These are phyloP conservation scores for Poeciliopsis presidionis DNA, from an alignment of 2,797 vertebrate genomes.

Conservation along the genomic window DNA sequence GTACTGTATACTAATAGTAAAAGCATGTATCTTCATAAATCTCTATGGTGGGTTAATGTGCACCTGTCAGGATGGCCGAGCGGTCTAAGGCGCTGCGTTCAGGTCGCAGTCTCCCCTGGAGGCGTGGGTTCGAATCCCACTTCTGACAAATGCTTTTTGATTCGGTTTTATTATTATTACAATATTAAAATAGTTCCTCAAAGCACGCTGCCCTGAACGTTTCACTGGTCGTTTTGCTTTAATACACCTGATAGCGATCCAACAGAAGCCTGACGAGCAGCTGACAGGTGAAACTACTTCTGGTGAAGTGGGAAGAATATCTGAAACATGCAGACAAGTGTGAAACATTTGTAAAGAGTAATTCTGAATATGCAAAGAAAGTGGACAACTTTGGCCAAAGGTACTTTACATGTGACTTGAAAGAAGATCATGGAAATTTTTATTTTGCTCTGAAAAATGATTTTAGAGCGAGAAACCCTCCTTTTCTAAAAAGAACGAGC, in stretches of 20 bases:
- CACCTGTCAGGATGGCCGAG: slow-evolving; percentile 72
- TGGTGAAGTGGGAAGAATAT: too few species aligned
- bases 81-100: slow-evolving; percentile 77
- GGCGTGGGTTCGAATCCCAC: slow-evolving; percentile 80
- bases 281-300: too few species aligned
- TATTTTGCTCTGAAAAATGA: not conserved
- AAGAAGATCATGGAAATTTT: not conserved
- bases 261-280: too few species aligned
- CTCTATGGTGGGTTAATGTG: accelerated
- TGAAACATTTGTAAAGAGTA: not conserved
- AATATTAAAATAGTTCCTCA: too few species aligned
- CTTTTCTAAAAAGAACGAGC: not conserved
- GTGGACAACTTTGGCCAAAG: too few species aligned
- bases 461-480: not conserved
- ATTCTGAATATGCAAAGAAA: not conserved
- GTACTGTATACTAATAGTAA: accelerated
- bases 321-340: too few species aligned
- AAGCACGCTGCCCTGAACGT: too few species aligned
- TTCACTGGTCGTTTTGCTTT: too few species aligned
- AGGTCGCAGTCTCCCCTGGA: slow-evolving; percentile 79
- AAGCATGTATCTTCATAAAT: too few species aligned
- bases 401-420: not conserved
- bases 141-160: slow-evolving; percentile 57
- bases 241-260: too few species aligned
- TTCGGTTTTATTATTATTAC: too few species aligned